A percentile compares a stretch with the other conserved stretches of the same genome.
These are phyloP conservation scores for Tipula unca DNA, from an alignment of 2,888 invertebrate species.

Conservation along the genomic window DNA sequence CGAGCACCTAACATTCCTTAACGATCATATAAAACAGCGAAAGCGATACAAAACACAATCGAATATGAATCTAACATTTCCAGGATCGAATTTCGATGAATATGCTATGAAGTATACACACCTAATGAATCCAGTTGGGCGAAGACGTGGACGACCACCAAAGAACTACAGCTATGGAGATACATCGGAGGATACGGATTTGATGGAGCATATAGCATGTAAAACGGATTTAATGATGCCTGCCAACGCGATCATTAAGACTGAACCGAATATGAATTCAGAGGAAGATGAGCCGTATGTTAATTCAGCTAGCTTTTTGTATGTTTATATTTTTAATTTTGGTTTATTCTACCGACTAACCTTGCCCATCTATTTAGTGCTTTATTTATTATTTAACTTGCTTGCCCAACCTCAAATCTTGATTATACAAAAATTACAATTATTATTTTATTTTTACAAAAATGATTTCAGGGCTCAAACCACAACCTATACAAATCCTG, in stretches of 20 bases:
- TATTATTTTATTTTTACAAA: background rate
- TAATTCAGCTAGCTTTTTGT: slow-evolving; percentile 19
- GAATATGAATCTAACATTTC: background rate
- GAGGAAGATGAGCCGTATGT: slow-evolving; percentile 14
- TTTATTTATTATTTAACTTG: background rate
- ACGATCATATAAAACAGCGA: slow-evolving; percentile 1
- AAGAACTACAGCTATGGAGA: background rate
- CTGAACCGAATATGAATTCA: background rate
- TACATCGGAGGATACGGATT: background rate
- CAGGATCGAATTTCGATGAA: background rate
- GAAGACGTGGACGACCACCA: background rate
- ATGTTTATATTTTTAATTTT: slow-evolving; percentile 17
- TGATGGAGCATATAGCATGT: background rate
- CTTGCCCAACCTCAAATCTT: background rate
- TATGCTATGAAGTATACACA: background rate
- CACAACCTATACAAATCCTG: background rate
- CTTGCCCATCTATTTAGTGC: background rate
- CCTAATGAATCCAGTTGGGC: background rate
- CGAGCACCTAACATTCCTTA: background rate
- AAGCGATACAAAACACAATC: background rate
- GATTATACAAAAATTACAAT: background rate
- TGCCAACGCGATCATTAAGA: background rate
- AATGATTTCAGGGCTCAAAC: background rate
- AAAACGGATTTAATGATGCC: background rate
- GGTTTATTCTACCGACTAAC: background rate